Base-by-base conservation (phyloP, 2,888 invertebrate species). In the Volucella bombylans region DNA sequence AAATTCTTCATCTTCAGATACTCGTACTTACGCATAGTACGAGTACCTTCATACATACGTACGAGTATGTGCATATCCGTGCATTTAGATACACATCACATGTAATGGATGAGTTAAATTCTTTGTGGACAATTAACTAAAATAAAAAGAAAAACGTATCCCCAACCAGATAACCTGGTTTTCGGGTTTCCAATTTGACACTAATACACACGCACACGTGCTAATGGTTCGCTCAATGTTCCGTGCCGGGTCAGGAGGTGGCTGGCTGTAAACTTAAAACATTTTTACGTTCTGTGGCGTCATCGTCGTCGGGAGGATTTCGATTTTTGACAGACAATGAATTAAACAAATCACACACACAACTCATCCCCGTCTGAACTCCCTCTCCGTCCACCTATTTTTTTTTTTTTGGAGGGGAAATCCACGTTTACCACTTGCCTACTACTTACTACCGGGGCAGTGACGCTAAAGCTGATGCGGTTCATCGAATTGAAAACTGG, bases 301-400 rank as follows among this genome's bases (percentile, higher is more conserved):
- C 47, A 49, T 4, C 15, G 43, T 8, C 15, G 45, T 11, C 11
- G 45, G 39, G 49, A 57, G 61, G 39, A 54, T 45, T 77, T 54
- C 45, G 18, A 65, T 61, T 79, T 79, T 65, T 79, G 72, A 79
- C 79, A 72, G 65, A 79, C 79, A 72, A 79, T 72, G 72, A 79
- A 79, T 79, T 71, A 79, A 79, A 72, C 72, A 79, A 79, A 79
- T 79, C 72, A 78, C 62, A 71, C 41, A 39, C 12, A 14, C 43
- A 59, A 15, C 15, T 38, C 57, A 38, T 12, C 9, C 64, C 31
- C 11, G 31, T 31, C 31, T 31, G 31, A 31, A 31, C 1, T 31
- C 31, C 0, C 31, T 6, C 31, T 6, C 31, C 31, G 31, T 31
- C 31, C 31, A 4, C 4, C 1, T 31, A 6, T 3, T n/a, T n/a